phyloP scores from a whole-genome alignment of 1,140 invertebrate genomes.

The Aethina tumida region DNA sequence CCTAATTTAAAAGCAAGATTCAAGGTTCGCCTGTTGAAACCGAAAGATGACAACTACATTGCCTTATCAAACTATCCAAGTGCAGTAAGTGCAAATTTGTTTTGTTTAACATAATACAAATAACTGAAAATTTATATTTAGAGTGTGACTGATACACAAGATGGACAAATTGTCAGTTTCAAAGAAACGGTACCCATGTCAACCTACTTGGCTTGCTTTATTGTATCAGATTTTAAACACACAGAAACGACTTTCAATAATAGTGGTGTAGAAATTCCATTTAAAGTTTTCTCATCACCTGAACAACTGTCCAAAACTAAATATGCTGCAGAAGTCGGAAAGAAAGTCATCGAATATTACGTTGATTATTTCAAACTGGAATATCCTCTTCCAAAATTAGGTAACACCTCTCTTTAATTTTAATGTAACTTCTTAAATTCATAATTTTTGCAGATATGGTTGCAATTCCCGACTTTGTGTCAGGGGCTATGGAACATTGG shows the following conservation, averaged over 20 bases:
- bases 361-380: slow-evolving; percentile 75
- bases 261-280: slow-evolving; percentile 43
- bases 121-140: not conserved
- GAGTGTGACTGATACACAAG: not conserved
- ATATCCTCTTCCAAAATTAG: slow-evolving; percentile 82
- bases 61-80: slow-evolving; percentile 76
- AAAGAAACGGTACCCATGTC: slow-evolving; percentile 79
- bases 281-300: slow-evolving; percentile 65
- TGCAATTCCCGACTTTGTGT: slow-evolving; percentile 89
- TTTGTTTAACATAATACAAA: not conserved
- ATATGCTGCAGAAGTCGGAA: slow-evolving; percentile 70
- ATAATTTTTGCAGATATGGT: slow-evolving; percentile 64
- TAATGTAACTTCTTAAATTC: not conserved
- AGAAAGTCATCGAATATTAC: slow-evolving; percentile 74
- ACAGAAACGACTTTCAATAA: slow-evolving; percentile 45
- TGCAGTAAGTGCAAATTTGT: slow-evolving; percentile 25
- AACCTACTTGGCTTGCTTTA: slow-evolving; percentile 83
- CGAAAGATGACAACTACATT: slow-evolving; percentile 47
- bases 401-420: slow-evolving; percentile 36
- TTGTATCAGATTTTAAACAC: slow-evolving; percentile 76
- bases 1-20: slow-evolving; percentile 87
- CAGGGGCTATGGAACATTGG: slow-evolving; percentile 95
- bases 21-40: slow-evolving; percentile 64
- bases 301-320: slow-evolving; percentile 64
- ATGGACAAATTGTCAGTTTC: slow-evolving; percentile 48